Evolutionary conservation across 2,888 invertebrate genomes (phyloP).

Genomic region (Eledona agricola): DNA sequence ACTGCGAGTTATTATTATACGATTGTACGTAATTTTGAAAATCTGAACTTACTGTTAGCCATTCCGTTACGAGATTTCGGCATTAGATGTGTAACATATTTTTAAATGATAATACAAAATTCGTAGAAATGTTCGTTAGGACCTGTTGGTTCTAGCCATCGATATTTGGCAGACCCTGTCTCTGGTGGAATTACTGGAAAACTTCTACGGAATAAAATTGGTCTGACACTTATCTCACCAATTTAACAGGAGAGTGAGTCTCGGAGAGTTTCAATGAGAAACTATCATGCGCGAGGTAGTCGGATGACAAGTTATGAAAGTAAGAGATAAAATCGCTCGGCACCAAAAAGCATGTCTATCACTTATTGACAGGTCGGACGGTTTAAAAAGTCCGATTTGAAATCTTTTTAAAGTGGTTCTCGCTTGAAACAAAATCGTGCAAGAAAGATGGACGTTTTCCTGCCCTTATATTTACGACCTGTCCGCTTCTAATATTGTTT

Average conservation of each 20-base stretch:
- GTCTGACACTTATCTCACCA: conserved; percentile 15
- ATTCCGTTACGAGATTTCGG: too few species aligned
- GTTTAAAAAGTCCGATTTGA: conserved; percentile 9
- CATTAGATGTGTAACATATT: too few species aligned
- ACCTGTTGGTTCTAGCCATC: too few species aligned
- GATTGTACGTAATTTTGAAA: too few species aligned
- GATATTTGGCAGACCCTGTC: too few species aligned
- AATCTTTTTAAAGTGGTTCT: conserved; percentile 9
- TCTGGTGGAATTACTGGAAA: too few species aligned
- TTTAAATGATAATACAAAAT: too few species aligned
- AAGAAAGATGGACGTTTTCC: conserved; percentile 13
- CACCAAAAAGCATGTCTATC: conserved; percentile 17
- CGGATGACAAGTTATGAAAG: conserved; percentile 25
- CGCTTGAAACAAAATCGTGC: conserved; percentile 11
- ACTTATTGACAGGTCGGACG: conserved; percentile 22
- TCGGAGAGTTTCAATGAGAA: conserved; percentile 4
- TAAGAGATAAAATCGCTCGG: conserved; percentile 21
- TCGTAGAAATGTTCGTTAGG: too few species aligned
- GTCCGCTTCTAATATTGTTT: too few species aligned
- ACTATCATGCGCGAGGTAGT: conserved; percentile 10
- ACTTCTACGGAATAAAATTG: conserved; percentile 3
- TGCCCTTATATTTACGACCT: conserved; percentile 9
- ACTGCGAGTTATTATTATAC: too few species aligned
- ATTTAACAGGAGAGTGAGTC: conserved; percentile 17
- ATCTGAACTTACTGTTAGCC: too few species aligned